phyloP scores from a whole-genome alignment of 1,140 invertebrate genomes.

The Zaprionus africanus region DNA sequence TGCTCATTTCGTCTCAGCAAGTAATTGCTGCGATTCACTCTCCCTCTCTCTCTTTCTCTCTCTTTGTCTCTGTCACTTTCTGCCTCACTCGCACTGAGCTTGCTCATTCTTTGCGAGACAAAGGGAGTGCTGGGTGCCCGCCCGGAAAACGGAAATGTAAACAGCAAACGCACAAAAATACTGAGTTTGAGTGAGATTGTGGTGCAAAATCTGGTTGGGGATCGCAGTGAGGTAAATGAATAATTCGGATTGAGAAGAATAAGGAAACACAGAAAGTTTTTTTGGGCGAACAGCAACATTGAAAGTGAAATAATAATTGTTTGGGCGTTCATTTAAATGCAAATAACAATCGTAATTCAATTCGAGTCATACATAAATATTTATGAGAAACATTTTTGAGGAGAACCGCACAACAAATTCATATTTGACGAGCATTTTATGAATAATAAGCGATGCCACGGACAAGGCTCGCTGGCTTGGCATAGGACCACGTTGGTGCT shows the following conservation, averaged over 20 bases:
- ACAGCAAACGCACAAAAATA: conserved; percentile 26
- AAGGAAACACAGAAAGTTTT: not conserved
- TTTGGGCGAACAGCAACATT: not conserved
- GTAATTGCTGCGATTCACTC: not conserved
- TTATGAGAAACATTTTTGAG: conserved; percentile 34
- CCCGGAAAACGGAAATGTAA: conserved; percentile 63
- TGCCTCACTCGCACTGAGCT: conserved; percentile 53
- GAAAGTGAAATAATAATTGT: conserved; percentile 9
- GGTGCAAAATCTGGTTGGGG: not conserved
- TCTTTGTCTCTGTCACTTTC: conserved; percentile 12
- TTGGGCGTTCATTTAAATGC: conserved; percentile 33
- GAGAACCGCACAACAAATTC: conserved; percentile 33
- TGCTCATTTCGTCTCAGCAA: conserved; percentile 20
- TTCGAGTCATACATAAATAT: conserved; percentile 48
- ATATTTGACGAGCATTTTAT: conserved; percentile 36
- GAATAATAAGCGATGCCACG: conserved; percentile 47
- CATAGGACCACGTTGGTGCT: not conserved
- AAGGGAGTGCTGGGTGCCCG: conserved; percentile 17
- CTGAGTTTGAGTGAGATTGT: not conserved
- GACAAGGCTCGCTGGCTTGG: not conserved
- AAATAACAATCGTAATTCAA: conserved; percentile 41
- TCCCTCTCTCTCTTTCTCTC: not conserved
- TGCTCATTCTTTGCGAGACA: conserved; percentile 33
- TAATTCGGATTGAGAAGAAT: not conserved
- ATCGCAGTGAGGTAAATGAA: not conserved